Base-by-base conservation (phyloP, 1,140 invertebrate genomes). In the Xylocopa sonorina region DNA sequence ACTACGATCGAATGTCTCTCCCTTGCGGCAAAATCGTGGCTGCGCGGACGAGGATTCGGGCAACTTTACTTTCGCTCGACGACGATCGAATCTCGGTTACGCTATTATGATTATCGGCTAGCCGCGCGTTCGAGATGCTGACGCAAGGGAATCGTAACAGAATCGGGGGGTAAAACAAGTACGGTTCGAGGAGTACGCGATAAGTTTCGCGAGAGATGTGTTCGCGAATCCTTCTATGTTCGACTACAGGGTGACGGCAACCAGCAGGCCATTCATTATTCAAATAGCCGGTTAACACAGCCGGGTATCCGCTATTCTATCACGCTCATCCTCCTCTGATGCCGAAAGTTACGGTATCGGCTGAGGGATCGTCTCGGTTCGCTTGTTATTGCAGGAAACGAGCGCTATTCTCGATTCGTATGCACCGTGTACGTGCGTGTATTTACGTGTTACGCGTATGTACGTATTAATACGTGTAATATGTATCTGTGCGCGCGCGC, bases 301-400 rank as follows among this genome's bases (percentile, higher is more conserved):
- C 46, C 58, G 48, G 46, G n/a, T 16, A 38, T 51, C 48, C 43
- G 32, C 51, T 46, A 24, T 55, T 57, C 38, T 72, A 58, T 58
- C 53, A 57, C 34, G 53, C 58, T 43, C 38, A 6, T n/a, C 53
- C 53, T 18, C 16, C 38, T 58, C n/a, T 16, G n/a, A n/a, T n/a
- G 27, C 16, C 16, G 14, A 51, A 57, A 27, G 21, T 50, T 57
- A 38, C 32, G 29, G 9, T 43, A 32, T 75, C 57, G 51, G 48
- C 24, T 32, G 5, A 29, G 43, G 16, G 43, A 68, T 32, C 27
- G 9, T 21, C 27, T 18, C 24, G 41, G 34, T 50, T 53, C 18
- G 29, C 27, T 67, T 46, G 38, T 76, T 46, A 76, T 48, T 55
- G 50, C 69, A 29, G n/a, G 43, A 24, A 69, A 57, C 63, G 73